Conservation (phyloP, 2,113 vertebrate species). For the Odocoileus hemionus region DNA sequence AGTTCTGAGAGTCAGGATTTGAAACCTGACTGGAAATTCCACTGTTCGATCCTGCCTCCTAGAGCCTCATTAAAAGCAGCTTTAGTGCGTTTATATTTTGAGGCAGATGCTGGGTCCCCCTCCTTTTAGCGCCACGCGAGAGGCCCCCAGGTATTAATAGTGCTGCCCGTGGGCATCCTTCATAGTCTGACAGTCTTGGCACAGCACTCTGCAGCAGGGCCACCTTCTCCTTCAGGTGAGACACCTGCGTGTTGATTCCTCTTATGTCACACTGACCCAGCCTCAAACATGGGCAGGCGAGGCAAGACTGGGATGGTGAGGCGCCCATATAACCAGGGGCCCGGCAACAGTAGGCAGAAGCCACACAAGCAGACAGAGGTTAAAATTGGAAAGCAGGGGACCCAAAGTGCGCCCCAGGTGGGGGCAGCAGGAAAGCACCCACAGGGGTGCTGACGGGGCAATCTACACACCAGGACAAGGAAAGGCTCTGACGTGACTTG, state of each 20-base stretch:
- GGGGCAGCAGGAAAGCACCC: neutral
- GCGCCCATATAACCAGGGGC: neutral
- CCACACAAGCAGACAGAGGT: neutral
- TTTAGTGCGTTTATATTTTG: neutral
- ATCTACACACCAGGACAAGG: neutral
- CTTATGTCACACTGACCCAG: neutral
- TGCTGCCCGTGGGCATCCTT: neutral
- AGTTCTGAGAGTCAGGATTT: neutral
- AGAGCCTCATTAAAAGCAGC: neutral
- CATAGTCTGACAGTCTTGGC: neutral
- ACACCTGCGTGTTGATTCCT: neutral
- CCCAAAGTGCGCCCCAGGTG: rapidly evolving
- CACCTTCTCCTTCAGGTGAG: neutral
- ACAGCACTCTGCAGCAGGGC: neutral
- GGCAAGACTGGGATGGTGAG: neutral
- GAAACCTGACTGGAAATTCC: neutral
- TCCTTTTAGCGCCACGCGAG: neutral
- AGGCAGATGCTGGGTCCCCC: neutral
- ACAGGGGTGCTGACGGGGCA: too few species aligned
- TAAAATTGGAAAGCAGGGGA: neutral
- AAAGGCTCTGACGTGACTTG: neutral
- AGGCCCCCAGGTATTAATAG: neutral
- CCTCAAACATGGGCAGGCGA: neutral
- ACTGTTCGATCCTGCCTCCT: neutral
- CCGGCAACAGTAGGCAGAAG: neutral